Conservation (phyloP, 1,140 invertebrate genomes). For the Pogonognathellus flavescens region DNA sequence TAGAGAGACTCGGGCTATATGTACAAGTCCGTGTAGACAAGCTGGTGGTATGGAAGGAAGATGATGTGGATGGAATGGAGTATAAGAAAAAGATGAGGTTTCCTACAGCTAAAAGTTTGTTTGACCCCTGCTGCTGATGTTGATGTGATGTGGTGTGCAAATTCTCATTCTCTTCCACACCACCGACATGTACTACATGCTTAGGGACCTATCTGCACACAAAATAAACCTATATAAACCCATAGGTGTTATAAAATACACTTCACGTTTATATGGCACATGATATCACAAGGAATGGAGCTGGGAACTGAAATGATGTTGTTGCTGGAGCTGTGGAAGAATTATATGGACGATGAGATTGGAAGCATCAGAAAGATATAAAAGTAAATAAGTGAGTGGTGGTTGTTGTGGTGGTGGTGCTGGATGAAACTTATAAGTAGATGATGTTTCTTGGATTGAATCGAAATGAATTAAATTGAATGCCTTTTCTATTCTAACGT, state of each 20-base stretch:
- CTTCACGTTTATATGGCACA: too few species aligned
- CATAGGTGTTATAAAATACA: too few species aligned
- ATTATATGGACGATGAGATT: constrained; percentile 9
- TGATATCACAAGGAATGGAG: too few species aligned
- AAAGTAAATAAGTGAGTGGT: not conserved
- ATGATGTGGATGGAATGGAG: not conserved
- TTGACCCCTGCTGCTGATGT: constrained; percentile 43
- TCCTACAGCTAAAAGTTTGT: constrained; percentile 34
- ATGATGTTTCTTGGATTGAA: constrained; percentile 23
- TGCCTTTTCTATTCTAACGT: not conserved
- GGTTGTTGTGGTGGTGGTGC: too few species aligned
- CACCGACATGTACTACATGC: not conserved
- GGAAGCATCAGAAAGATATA: not conserved
- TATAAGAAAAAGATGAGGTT: constrained; percentile 43
- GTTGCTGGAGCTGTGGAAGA: not conserved
- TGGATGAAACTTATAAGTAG: not conserved
- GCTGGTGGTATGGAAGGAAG: not conserved
- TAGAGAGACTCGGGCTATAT: not conserved
- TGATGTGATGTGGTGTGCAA: constrained; percentile 49
- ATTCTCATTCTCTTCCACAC: constrained; percentile 46
- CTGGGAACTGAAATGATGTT: not conserved
- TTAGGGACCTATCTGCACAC: too few species aligned
- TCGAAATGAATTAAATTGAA: constrained; percentile 32
- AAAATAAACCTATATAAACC: too few species aligned
- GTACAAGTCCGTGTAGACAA: not conserved